Conservation (phyloP, 2,888 invertebrate species). For the Arrhopalites spinosus region DNA sequence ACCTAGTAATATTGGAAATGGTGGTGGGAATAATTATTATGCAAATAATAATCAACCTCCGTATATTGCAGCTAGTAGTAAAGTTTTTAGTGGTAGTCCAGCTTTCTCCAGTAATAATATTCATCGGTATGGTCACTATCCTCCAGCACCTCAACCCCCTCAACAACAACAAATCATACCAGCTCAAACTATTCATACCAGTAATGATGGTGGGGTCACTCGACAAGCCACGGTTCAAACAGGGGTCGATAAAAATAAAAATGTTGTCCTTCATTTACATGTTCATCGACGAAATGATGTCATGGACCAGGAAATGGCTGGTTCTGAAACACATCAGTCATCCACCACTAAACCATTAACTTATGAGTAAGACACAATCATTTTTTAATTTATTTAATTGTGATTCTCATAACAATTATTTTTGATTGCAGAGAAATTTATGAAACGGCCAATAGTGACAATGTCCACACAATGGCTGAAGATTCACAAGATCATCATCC, state of each 20-base stretch:
- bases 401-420: not conserved
- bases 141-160: not conserved
- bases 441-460: constrained; percentile 12
- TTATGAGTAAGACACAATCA: constrained; percentile 50
- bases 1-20: constrained; percentile 5
- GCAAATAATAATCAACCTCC: not conserved
- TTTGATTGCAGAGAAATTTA: constrained; percentile 22
- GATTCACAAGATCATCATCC: not conserved
- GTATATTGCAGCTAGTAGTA: not conserved
- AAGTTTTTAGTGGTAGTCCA: not conserved
- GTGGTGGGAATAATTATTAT: not conserved
- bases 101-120: not conserved
- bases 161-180: constrained; percentile 2
- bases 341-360: constrained; percentile 50
- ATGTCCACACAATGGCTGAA: constrained; percentile 18
- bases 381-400: not conserved
- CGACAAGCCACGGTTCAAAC: not conserved
- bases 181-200: not conserved
- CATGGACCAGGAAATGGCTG: constrained; percentile 44
- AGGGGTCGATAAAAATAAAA: constrained; percentile 45
- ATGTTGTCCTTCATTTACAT: constrained; percentile 54
- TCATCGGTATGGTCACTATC: constrained; percentile 24
- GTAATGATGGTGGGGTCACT: not conserved
- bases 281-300: constrained; percentile 52
- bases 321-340: constrained; percentile 46